Evolutionary conservation across 1,140 invertebrate genomes (phyloP).

Genomic region (Nasonia giraulti): DNA sequence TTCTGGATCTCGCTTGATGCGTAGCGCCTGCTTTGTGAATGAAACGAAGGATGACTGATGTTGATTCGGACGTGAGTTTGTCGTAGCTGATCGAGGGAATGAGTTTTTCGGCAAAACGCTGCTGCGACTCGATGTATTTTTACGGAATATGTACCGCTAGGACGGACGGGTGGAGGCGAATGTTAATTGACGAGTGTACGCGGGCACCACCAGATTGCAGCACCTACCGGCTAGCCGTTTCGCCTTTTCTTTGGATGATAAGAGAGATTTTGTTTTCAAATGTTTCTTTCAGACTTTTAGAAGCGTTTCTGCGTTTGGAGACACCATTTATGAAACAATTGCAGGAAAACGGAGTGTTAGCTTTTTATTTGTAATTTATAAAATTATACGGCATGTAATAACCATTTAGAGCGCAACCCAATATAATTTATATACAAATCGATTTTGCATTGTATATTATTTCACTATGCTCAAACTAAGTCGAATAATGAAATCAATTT

Average conservation of each 20-base stretch:
- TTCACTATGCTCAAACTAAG: too few species aligned
- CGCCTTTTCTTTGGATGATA: not conserved
- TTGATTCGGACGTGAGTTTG: not conserved
- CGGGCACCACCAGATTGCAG: conserved; percentile 34
- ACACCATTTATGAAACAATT: too few species aligned
- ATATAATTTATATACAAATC: too few species aligned
- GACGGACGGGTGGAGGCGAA: not conserved
- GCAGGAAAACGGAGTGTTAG: too few species aligned
- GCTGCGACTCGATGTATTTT: not conserved
- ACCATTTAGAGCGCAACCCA: too few species aligned
- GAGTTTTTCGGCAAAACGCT: not conserved
- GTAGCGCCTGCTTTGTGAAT: not conserved
- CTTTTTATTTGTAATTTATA: too few species aligned
- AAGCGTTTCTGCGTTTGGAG: not conserved
- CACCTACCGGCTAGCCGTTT: conserved; percentile 6
- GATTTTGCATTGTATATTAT: too few species aligned
- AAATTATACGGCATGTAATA: too few species aligned
- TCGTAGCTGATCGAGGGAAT: not conserved
- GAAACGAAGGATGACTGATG: not conserved
- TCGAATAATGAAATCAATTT: too few species aligned
- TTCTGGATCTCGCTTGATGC: not conserved
- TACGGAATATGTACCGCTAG: not conserved
- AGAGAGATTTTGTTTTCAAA: not conserved
- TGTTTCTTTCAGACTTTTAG: too few species aligned
- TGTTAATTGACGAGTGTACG: not conserved